Evolutionary conservation across 2,113 vertebrate species (phyloP).

Genomic region (Catharus minimus): DNA sequence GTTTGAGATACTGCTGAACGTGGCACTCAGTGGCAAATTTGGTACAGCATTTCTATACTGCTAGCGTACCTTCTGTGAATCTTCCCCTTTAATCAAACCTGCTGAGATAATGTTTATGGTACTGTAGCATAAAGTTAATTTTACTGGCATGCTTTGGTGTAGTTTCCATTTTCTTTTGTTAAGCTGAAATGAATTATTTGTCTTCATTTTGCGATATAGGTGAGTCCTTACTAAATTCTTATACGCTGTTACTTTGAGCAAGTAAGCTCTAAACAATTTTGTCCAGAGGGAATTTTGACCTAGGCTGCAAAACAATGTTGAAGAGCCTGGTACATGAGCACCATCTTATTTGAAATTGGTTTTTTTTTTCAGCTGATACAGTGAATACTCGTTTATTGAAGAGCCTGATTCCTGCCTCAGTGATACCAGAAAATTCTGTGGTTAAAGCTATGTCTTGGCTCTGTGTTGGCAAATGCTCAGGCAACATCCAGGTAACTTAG

Average conservation of each 20-base stretch:
- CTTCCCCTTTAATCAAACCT: not conserved
- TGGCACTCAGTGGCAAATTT: constrained; percentile 85
- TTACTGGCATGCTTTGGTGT: not conserved
- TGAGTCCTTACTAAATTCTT: not conserved
- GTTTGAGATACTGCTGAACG: constrained; percentile 81
- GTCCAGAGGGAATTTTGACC: not conserved
- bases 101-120: not conserved
- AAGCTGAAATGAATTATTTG: not conserved
- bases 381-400: constrained; percentile 82
- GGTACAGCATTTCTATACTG: constrained; percentile 72
- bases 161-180: not conserved
- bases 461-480: constrained; percentile 80
- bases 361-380: constrained; percentile 69
- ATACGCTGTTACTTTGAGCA: not conserved
- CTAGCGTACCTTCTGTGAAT: not conserved
- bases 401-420: constrained; percentile 84
- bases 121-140: not conserved
- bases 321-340: not conserved
- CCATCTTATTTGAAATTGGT: not conserved
- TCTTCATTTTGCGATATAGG: not conserved
- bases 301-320: not conserved
- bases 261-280: not conserved
- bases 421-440: constrained; percentile 81
- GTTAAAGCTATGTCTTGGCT: constrained; percentile 86
- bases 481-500: constrained; percentile 79